Base-by-base conservation (phyloP, 2,113 vertebrate genomes). In the Pelecanus crispus region DNA sequence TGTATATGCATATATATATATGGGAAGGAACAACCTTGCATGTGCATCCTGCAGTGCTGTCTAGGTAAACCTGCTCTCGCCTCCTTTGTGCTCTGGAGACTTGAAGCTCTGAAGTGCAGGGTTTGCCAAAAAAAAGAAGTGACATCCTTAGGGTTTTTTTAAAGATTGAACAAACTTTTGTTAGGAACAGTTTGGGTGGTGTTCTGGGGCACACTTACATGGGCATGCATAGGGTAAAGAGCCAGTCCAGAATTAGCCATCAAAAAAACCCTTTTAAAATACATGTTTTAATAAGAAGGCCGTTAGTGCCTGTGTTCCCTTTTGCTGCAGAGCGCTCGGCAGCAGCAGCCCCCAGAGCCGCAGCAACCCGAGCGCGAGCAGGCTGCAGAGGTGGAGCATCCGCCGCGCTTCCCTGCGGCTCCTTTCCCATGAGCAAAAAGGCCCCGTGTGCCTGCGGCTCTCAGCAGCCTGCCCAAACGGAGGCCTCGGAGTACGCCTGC, bases 1-100 rank as follows among this genome's bases (percentile, higher is more conserved):
- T 3, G 6, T 24, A 6, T 24, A 17, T 4, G 10, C 19, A 6
- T 17, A 38, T 10, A 12, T 17, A 32, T 12, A 1, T 0, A 3
- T 5, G 29, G 42, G 52, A 26, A 61, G 45, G 29, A 81, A 42
- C 1, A 15, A 5, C 19, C 25, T 6, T 16, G 4, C 59, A 7
- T 15, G 34, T 10, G 8, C 31, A 10, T 7, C 21, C 47, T 59
- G 14, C 38, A 32, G 44, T 20, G 61, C 66, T 74, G 10, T 11
- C 31, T 2, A 8, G 31, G 62, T 59, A 83, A 90, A 24, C 38
- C 36, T 40, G 62, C 40, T 32, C 38, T 26, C 15, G n/a, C 7
- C 36, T 34, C 32, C 42, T 9, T 22, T 1, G 0, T 26, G 40
- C 45, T 59, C 26, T 2, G 7, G 17, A 24, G 6, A n/a, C 55